Evolutionary conservation across 2,113 vertebrate genomes (phyloP), one percentile per base, ranked within the genome.

Genomic region (Xiphophorus maculatus): DNA sequence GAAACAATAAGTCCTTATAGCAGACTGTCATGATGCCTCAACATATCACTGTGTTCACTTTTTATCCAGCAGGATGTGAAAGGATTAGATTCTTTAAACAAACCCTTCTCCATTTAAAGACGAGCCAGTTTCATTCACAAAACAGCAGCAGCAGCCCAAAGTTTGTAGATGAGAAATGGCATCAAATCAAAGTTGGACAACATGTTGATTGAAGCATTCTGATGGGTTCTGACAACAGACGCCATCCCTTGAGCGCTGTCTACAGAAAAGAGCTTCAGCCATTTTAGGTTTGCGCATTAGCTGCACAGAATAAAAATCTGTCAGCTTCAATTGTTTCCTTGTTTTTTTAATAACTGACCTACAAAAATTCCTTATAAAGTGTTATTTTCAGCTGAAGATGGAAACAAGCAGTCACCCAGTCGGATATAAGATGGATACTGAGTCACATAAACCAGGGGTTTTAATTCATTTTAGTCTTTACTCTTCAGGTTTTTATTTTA

Each of bases 391-490:
- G 65, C 81, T 82, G 80, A 71, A 60, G 33, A 75, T 65, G 66
- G 48, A 62, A 70, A 74, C 44, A 71, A 48, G 17, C 17, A 48
- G 44, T 19, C 44, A 48, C 44, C 5, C n/a, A 75, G 72, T 82
- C 75, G 70, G 89, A 89, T 83, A 87, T 82, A 73, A 87, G 80
- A 71, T 42, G 27, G 87, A 87, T 87, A 87, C 83, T 51, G 29
- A 62, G 72, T 66, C 70, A 68, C 30, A 11, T 81, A 69, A 88
- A 87, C 84, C 73, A 77, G 78, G 69, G 76, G 82, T 78, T 76
- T 63, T 87, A 86, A 84, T 91, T 87, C 87, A 91, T 86, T 88
- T 82, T 79, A 74, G 76, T 44, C n/a, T 33, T 77, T 73, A 71
- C 64, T 79, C 67, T 37, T 37, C 65, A 74, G 83, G 74, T 80